Evolutionary conservation across 2,888 invertebrate species (phyloP).

Genomic region (Agapostemon virescens): DNA sequence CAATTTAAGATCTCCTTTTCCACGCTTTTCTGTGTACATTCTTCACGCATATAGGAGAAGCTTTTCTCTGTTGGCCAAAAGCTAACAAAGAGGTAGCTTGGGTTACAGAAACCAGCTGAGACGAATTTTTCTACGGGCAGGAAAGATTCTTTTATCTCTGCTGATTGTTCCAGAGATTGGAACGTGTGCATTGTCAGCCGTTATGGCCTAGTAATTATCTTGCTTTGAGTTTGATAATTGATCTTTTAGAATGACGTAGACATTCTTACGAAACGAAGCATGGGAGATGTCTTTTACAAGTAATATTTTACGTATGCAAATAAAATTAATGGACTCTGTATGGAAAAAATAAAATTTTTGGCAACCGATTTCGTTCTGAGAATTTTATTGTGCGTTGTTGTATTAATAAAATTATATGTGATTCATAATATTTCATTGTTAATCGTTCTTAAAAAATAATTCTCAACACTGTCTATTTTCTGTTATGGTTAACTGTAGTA

Average conservation of each 20-base stretch:
- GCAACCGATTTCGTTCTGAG: too few species aligned
- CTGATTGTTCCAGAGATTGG: not conserved
- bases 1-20: conserved; percentile 32
- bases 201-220: not conserved
- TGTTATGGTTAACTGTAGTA: too few species aligned
- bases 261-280: not conserved
- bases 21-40: conserved; percentile 22
- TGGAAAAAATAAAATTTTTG: too few species aligned
- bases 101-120: conserved; percentile 24
- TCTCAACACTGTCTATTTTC: too few species aligned
- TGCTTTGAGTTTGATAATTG: not conserved
- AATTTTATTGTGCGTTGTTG: too few species aligned
- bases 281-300: too few species aligned
- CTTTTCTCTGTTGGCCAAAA: not conserved
- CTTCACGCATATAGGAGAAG: conserved; percentile 9
- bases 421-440: too few species aligned
- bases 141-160: not conserved
- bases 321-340: too few species aligned
- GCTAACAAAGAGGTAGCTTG: conserved; percentile 17
- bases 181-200: not conserved
- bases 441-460: too few species aligned
- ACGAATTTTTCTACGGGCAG: too few species aligned
- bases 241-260: not conserved
- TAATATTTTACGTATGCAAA: too few species aligned
- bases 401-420: too few species aligned